Percentiles rank a stretch among this genome's conserved stretches.
Evolutionary conservation across 2,113 vertebrate species (phyloP).

Genomic region (Ciconia boyciana): DNA sequence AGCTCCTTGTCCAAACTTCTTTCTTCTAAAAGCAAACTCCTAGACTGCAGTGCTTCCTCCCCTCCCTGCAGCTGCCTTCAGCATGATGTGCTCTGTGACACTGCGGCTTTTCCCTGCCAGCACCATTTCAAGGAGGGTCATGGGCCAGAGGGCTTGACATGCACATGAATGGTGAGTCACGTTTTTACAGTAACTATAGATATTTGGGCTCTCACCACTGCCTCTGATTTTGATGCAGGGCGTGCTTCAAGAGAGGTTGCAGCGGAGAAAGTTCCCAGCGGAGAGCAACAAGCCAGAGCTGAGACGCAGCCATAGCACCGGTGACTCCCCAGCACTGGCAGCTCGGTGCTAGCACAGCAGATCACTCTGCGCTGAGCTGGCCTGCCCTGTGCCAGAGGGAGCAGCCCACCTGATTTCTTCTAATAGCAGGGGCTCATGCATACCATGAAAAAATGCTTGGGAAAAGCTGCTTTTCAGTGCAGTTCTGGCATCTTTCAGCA

Average conservation of each 20-base stretch:
- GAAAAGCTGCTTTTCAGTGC: not conserved
- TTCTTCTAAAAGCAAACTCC: not conserved
- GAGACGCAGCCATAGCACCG: rapidly evolving
- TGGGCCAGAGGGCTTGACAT: not conserved
- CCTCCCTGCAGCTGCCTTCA: not conserved
- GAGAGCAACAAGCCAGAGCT: not conserved
- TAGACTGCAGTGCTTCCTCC: not conserved
- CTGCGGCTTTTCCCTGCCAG: not conserved
- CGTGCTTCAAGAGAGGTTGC: not conserved
- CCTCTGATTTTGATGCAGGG: not conserved
- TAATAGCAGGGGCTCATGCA: not conserved
- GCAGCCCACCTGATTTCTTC: rapidly evolving
- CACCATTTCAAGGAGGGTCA: not conserved
- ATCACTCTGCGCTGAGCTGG: rapidly evolving
- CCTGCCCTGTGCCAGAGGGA: not conserved
- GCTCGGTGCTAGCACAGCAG: not conserved
- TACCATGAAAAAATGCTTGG: not conserved
- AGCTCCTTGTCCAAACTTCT: not conserved
- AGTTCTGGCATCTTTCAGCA: not conserved
- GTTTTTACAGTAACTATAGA: not conserved
- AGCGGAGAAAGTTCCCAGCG: not conserved
- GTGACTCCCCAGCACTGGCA: not conserved
- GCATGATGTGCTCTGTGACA: not conserved
- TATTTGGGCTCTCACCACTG: not conserved
- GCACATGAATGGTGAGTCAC: not conserved